phyloP scores from a whole-genome alignment of 2,113 vertebrate species.

The Prunella fulvescens region DNA sequence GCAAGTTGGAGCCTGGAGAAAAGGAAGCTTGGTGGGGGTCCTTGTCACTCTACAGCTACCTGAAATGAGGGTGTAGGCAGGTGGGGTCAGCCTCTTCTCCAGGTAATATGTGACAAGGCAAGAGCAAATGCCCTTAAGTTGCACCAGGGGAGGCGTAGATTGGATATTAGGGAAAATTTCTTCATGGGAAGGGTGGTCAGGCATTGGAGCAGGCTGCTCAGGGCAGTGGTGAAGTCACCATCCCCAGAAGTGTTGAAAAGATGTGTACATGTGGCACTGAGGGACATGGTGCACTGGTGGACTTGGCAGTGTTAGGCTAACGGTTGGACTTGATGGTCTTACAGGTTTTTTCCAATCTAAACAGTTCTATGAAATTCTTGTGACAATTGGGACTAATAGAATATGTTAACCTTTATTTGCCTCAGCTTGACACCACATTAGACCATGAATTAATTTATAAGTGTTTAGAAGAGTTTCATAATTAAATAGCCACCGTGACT shows the following conservation, averaged over 20 bases:
- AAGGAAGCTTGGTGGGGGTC: background rate
- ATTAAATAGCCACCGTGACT: constrained; percentile 69
- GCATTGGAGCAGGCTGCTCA: background rate
- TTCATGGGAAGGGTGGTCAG: background rate
- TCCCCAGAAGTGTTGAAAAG: background rate
- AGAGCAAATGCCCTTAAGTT: background rate
- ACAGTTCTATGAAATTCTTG: constrained; percentile 63
- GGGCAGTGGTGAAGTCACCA: background rate
- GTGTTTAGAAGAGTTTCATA: constrained; percentile 64
- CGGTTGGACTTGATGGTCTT: background rate
- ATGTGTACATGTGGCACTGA: background rate
- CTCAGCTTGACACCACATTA: constrained; percentile 68
- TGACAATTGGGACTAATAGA: constrained; percentile 78
- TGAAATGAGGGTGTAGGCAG: background rate
- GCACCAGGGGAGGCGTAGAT: background rate
- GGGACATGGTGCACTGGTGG: background rate
- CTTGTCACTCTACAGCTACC: background rate
- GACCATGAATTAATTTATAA: constrained; percentile 69
- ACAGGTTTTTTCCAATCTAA: background rate
- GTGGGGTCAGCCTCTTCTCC: accelerated
- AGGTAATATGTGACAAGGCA: too few relatives aligned
- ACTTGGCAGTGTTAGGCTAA: background rate
- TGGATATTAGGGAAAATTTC: background rate
- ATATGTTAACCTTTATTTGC: constrained; percentile 79
- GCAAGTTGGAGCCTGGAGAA: background rate